Base-by-base conservation (phyloP, 2,113 vertebrate species). In the Anarrhichthys ocellatus region DNA sequence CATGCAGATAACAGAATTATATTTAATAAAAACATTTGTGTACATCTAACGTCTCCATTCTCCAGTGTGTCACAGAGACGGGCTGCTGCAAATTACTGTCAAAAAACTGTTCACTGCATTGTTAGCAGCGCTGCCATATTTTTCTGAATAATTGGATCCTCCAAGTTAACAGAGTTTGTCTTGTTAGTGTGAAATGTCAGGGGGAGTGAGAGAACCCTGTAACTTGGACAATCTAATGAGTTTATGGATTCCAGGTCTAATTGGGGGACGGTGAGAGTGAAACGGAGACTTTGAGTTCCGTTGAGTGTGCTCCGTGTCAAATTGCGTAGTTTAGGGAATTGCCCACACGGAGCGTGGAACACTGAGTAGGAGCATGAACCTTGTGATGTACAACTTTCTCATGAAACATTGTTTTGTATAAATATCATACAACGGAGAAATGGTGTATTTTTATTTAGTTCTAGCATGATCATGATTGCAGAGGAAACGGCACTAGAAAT, bases 221-320 rank as follows among this genome's bases (percentile, higher is more conserved):
- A 87, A 91, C 87, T 87, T 87, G 86, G 80, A 58, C 27, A 20
- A 86, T 71, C 87, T 93, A 94, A 93, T 91, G 89, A 93, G 91
- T 77, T 85, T 76, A 52, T 92, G 86, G 89, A 93, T 92, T 89
- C 79, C 68, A 88, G 78, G 67, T 87, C 79, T 93, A 93, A 92
- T 90, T 91, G 88, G 85, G 72, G 82, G 69, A 62, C 1, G 10
- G 66, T 20, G 80, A 81, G 85, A 68, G 72, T n/a, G 67, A 81
- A 86, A 79, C 0, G 74, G 15, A 84, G 58, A 61, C 74, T 72
- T 76, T 59, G 73, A 73, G 73, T 40, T 48, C 84, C 7, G 22
- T 9, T 0, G 32, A 73, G 62, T 42, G 59, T 58, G 42, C 66
- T 76, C 66, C 66, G 38, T 59, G 71, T 29, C 59, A 78, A 83